These are phyloP conservation scores for Vulpes lagopus DNA, from an alignment of 2,113 vertebrate species.

Conservation along the genomic window DNA sequence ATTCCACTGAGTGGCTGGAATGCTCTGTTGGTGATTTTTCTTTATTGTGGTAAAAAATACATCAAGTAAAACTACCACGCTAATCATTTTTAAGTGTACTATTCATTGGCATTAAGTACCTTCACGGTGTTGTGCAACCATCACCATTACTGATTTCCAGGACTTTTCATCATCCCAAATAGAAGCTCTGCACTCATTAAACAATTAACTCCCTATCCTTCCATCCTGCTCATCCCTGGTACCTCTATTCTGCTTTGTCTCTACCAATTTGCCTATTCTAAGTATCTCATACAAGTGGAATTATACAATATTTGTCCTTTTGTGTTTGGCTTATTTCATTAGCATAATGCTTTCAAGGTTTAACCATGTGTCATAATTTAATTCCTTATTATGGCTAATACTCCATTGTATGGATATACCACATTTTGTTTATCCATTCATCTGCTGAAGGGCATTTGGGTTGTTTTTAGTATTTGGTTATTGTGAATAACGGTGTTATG, in stretches of 20 bases:
- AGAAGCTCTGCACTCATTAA: background rate
- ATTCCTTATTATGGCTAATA: background rate
- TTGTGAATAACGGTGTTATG: slow-evolving; percentile 6
- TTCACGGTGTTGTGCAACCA: background rate
- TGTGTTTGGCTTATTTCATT: background rate
- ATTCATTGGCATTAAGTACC: background rate
- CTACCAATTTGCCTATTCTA: background rate
- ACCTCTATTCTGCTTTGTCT: background rate
- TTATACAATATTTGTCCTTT: background rate
- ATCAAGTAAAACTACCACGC: slow-evolving; percentile 7
- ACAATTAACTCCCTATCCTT: background rate
- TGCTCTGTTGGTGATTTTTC: background rate
- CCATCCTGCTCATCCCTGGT: background rate
- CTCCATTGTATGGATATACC: background rate
- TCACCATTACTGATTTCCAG: background rate
- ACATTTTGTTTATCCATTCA: slow-evolving; percentile 40
- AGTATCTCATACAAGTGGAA: background rate
- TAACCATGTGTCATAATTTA: background rate
- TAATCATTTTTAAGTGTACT: background rate
- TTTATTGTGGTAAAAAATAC: background rate
- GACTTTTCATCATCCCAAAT: background rate
- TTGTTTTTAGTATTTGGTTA: background rate
- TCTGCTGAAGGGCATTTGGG: background rate
- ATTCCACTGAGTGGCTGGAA: background rate
- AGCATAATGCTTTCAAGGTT: slow-evolving; percentile 2